A percentile compares a stretch with the other conserved stretches of the same genome.
Evolutionary conservation across 2,888 invertebrate species (phyloP).

Genomic region (Leptopilina syphax): DNA sequence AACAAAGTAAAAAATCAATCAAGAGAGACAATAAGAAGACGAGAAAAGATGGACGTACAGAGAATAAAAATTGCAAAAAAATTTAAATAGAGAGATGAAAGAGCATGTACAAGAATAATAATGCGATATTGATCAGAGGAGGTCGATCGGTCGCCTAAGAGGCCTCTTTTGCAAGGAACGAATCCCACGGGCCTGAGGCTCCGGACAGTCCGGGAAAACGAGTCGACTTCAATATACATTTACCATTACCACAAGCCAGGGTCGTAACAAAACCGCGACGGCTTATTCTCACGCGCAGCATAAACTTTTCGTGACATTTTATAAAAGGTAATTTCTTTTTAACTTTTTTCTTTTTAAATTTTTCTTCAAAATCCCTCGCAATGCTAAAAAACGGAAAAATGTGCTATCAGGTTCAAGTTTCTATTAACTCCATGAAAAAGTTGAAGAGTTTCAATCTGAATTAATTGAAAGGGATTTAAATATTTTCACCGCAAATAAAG

Average conservation of each 20-base stretch:
- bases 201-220: conserved; percentile 26
- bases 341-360: neutral
- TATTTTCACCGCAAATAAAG: no score
- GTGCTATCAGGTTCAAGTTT: no score
- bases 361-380: no score
- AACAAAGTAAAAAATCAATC: no score
- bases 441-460: no score
- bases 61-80: neutral
- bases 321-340: neutral
- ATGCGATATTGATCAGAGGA: conserved; percentile 29
- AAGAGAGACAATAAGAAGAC: no score
- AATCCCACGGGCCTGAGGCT: conserved; percentile 37
- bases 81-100: neutral
- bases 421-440: no score
- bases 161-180: conserved; percentile 30
- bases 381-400: no score
- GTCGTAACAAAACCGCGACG: conserved; percentile 22
- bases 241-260: conserved; percentile 25
- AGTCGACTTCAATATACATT: conserved; percentile 25
- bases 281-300: neutral
- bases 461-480: no score
- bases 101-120: conserved; percentile 17
- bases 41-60: neutral
- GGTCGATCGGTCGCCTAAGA: conserved; percentile 17
- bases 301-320: conserved; percentile 1